These are phyloP conservation scores for Epinephelus malabaricus DNA, from an alignment of 2,797 vertebrate genomes.

Conservation along the genomic window DNA sequence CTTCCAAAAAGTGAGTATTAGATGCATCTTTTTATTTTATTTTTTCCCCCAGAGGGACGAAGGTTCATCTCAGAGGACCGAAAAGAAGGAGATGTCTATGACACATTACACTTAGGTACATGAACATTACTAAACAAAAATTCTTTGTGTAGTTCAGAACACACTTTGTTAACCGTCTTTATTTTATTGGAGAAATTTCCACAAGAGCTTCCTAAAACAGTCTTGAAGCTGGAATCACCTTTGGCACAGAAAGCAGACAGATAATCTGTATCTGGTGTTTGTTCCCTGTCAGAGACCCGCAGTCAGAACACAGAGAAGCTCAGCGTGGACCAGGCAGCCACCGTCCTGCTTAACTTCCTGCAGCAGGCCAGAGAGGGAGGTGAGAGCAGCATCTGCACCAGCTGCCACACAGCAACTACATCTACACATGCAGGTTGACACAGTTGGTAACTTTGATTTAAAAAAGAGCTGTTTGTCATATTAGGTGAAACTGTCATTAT, in stretches of 20 bases:
- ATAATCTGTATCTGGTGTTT: constrained; percentile 21
- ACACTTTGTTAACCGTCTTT: neutral
- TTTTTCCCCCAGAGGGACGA: constrained; percentile 88
- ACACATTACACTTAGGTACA: constrained; percentile 89
- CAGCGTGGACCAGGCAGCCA: constrained; percentile 88
- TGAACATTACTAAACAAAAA: neutral
- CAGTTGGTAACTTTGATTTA: too few species aligned
- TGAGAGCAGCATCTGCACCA: constrained; percentile 60
- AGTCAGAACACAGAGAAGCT: constrained; percentile 89
- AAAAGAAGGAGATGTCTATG: constrained; percentile 89
- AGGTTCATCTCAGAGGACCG: constrained; percentile 92
- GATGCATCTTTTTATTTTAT: constrained; percentile 22
- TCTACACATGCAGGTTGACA: too few species aligned
- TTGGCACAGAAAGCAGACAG: too few species aligned
- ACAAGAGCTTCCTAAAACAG: neutral
- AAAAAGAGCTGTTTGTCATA: too few species aligned
- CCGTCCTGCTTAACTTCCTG: constrained; percentile 88
- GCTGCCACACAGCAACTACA: neutral
- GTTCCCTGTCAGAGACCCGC: constrained; percentile 87
- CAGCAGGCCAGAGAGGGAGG: constrained; percentile 88
- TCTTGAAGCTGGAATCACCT: neutral
- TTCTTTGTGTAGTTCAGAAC: neutral
- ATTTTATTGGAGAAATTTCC: neutral
- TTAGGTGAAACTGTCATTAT: too few species aligned
- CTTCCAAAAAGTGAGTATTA: neutral